Evolutionary conservation across 2,113 vertebrate species (phyloP).

Genomic region (Sakesphorus luctuosus): DNA sequence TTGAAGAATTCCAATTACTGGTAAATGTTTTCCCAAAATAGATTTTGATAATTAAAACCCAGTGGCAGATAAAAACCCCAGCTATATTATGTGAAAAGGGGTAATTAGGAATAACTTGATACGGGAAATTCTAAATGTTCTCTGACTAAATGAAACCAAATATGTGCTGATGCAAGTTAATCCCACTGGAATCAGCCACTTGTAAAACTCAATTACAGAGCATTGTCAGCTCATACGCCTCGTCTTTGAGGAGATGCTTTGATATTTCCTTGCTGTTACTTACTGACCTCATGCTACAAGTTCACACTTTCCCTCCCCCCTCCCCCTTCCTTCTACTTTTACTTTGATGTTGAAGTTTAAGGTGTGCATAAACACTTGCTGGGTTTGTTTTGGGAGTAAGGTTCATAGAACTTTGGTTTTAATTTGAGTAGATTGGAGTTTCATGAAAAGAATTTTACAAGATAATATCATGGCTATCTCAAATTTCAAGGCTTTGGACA

Average conservation of each 20-base stretch:
- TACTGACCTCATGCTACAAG: neutral
- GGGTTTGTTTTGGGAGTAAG: neutral
- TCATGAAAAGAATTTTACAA: neutral
- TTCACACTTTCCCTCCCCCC: neutral
- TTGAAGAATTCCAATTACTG: neutral
- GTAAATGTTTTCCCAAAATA: neutral
- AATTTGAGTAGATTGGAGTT: neutral
- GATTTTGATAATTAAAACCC: neutral
- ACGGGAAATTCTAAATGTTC: neutral
- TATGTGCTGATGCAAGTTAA: neutral
- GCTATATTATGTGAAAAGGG: neutral
- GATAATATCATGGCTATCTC: neutral
- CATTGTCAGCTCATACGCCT: neutral
- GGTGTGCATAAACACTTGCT: neutral
- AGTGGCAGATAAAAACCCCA: neutral
- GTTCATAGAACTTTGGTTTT: neutral
- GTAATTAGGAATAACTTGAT: neutral
- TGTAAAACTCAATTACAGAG: neutral
- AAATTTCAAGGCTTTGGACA: neutral
- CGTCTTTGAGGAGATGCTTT: neutral
- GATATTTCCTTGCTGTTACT: neutral
- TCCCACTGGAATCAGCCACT: neutral
- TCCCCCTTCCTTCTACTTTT: neutral
- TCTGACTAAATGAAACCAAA: conserved; percentile 1
- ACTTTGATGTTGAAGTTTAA: neutral